Conservation (phyloP, 1,140 invertebrate species). For the Zaprionus kolodkinae region DNA sequence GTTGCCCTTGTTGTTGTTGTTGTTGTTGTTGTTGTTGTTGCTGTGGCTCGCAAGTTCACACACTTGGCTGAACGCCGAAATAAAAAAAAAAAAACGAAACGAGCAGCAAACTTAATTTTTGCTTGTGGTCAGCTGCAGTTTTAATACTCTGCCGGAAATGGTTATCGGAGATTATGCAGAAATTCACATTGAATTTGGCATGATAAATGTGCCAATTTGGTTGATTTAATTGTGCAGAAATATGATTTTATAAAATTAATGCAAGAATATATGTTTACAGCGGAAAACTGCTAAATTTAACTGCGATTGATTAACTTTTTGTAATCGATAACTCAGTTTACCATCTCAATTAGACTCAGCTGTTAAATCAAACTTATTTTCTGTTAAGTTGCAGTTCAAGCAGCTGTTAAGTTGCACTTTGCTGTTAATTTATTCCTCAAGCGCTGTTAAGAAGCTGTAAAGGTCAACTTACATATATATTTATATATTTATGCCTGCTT, state of each 20-base stretch:
- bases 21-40: constrained; percentile 6
- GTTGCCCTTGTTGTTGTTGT: constrained; percentile 18
- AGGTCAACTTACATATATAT: no score
- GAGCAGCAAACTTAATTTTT: not conserved
- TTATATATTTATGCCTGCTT: no score
- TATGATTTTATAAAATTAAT: not conserved
- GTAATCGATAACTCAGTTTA: no score
- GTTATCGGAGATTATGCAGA: not conserved
- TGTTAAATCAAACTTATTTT: no score
- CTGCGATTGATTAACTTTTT: no score
- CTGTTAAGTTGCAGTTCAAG: no score
- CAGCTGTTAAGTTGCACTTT: no score
- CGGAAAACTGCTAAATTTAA: no score
- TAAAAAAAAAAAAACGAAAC: constrained; percentile 14
- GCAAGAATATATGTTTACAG: not conserved
- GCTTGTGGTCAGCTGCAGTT: not conserved
- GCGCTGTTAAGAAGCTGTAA: no score
- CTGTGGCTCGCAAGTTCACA: constrained; percentile 23
- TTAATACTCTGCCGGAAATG: constrained; percentile 4
- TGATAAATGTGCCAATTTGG: not conserved
- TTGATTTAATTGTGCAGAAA: not conserved
- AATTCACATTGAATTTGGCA: not conserved
- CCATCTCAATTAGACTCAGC: no score
- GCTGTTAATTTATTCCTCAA: no score
- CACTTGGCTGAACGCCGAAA: constrained; percentile 44